phyloP scores from a whole-genome alignment of 1,140 invertebrate species.

The Drosophila prosaltans region DNA sequence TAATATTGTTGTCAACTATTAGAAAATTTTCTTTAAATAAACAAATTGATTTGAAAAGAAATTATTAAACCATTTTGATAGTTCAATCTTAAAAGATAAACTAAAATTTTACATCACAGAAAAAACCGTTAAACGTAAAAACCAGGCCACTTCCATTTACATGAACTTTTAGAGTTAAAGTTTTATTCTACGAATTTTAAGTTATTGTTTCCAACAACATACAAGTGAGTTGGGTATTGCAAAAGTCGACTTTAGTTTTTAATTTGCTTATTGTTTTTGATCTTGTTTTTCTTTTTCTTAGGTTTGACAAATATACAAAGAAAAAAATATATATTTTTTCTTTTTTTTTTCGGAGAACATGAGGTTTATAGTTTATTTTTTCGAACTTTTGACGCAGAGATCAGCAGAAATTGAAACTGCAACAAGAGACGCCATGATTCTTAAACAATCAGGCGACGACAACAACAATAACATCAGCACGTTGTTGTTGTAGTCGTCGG shows the following conservation, averaged over 20 bases:
- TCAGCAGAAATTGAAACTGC: conserved; percentile 78
- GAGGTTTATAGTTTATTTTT: conserved; percentile 23
- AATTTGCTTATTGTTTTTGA: conserved; percentile 34
- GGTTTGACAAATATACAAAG: conserved; percentile 51
- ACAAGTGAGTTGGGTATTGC: background rate
- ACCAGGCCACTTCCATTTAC: too few species aligned
- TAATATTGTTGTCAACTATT: background rate
- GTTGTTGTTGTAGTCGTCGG: conserved; percentile 25
- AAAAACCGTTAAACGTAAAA: too few species aligned
- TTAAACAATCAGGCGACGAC: conserved; percentile 63
- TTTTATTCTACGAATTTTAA: too few species aligned
- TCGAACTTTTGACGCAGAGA: conserved; percentile 56
- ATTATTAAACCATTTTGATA: too few species aligned
- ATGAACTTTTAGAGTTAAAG: too few species aligned
- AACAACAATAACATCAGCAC: background rate
- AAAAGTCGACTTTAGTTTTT: background rate
- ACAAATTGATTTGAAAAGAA: too few species aligned
- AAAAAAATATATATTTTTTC: background rate
- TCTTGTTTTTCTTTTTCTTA: conserved; percentile 26
- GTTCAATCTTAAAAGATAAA: too few species aligned
- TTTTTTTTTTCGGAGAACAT: conserved; percentile 59
- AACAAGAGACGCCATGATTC: conserved; percentile 68
- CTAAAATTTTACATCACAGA: too few species aligned
- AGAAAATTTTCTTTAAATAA: background rate
- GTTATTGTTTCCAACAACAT: too few species aligned